Conservation (phyloP, 2,113 vertebrate genomes). For the Cranoglanis bouderius region DNA sequence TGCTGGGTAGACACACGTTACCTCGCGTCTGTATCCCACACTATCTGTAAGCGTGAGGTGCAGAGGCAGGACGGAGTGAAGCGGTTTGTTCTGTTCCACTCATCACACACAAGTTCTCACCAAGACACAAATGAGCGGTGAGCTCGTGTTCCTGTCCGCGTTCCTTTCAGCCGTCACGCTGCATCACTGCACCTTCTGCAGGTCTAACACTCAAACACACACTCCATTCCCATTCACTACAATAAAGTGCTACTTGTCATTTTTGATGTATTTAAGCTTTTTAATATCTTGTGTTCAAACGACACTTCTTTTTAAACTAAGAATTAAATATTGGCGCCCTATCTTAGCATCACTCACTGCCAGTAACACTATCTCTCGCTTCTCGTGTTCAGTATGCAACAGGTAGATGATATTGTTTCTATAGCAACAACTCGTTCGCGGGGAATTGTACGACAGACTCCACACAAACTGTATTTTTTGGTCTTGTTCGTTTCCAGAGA, state of each 20-base stretch:
- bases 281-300: background rate
- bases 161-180: slow-evolving; percentile 19
- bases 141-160: background rate
- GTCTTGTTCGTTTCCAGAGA: background rate
- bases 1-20: background rate
- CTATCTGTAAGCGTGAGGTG: background rate
- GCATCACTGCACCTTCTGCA: slow-evolving; percentile 3
- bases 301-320: no score
- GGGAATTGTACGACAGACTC: background rate
- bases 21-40: background rate
- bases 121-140: background rate
- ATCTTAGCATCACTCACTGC: background rate
- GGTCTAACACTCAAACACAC: background rate
- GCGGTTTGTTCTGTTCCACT: background rate
- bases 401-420: background rate
- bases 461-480: background rate
- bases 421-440: background rate
- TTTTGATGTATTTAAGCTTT: background rate
- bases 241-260: no score
- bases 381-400: background rate
- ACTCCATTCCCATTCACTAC: background rate
- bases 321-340: background rate
- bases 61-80: background rate
- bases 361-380: background rate
- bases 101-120: slow-evolving; percentile 6